A percentile compares a stretch with the other conserved stretches of the same genome.
phyloP scores from a whole-genome alignment of 2,888 invertebrate genomes.

The Drosophila pullipes region DNA sequence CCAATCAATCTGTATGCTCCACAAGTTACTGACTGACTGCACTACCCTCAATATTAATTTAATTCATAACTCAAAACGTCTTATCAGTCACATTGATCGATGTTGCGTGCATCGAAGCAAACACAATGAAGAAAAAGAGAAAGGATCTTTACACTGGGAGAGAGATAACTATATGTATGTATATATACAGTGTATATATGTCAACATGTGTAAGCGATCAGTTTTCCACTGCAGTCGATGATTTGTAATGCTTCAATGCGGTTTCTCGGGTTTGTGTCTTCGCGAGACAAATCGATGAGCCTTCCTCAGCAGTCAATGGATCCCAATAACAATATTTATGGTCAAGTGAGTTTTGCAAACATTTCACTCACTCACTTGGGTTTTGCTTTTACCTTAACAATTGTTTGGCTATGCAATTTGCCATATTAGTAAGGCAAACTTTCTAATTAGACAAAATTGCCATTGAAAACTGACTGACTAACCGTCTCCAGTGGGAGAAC shows the following conservation, averaged over 20 bases:
- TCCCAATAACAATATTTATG: conserved; percentile 50
- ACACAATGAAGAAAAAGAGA: conserved; percentile 62
- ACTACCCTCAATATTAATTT: conserved; percentile 53
- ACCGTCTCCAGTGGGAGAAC: conserved; percentile 18
- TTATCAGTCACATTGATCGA: conserved; percentile 75
- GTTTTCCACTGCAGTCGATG: conserved; percentile 55
- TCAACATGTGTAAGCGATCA: conserved; percentile 58
- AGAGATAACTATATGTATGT: conserved; percentile 11
- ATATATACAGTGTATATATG: conserved; percentile 12
- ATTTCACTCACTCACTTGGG: conserved; percentile 65
- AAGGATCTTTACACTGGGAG: conserved; percentile 58
- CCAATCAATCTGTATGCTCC: conserved; percentile 48
- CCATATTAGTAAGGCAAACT: conserved; percentile 65
- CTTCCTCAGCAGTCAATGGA: conserved; percentile 28
- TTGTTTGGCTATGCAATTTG: conserved; percentile 56
- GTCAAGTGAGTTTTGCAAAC: conserved; percentile 73
- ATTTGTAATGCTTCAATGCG: conserved; percentile 73
- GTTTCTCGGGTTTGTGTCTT: conserved; percentile 48
- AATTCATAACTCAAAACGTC: conserved; percentile 76
- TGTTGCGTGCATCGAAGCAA: conserved; percentile 66
- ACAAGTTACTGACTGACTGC: conserved; percentile 12
- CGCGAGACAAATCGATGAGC: conserved; percentile 31
- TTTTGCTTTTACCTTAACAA: conserved; percentile 42
- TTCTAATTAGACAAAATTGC: conserved; percentile 68
- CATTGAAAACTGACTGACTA: conserved; percentile 16